Evolutionary conservation across 1,140 invertebrate species (phyloP).

Genomic region (Camponotus pennsylvanicus): DNA sequence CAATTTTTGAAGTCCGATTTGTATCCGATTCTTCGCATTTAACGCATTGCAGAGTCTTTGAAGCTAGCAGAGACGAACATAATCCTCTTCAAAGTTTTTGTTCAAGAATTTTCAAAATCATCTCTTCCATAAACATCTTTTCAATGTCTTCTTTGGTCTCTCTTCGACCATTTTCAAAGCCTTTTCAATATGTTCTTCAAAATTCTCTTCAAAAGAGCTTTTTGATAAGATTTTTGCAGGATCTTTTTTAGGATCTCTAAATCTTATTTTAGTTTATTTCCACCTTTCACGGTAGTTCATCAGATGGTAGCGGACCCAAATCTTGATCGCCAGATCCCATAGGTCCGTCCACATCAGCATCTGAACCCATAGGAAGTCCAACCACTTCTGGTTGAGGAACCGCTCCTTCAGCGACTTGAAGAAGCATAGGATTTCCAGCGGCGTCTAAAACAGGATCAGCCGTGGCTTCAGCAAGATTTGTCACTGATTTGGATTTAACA

Average conservation of each 20-base stretch:
- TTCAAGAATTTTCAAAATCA: not conserved
- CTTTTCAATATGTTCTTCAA: not conserved
- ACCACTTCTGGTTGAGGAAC: constrained; percentile 74
- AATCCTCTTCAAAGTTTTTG: not conserved
- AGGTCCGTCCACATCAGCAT: constrained; percentile 81
- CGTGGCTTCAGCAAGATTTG: constrained; percentile 96
- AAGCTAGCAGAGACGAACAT: not conserved
- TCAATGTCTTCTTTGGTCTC: not conserved
- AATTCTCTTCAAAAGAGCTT: not conserved
- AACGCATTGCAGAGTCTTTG: not conserved
- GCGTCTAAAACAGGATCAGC: constrained; percentile 92
- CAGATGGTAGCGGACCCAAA: constrained; percentile 67
- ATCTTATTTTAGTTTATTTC: not conserved
- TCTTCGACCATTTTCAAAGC: not conserved
- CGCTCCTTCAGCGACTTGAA: constrained; percentile 65
- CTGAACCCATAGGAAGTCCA: constrained; percentile 74
- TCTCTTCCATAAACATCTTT: not conserved
- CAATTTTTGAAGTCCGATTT: constrained; percentile 2
- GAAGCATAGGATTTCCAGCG: constrained; percentile 65
- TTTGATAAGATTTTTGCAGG: not conserved
- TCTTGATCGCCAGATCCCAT: constrained; percentile 75
- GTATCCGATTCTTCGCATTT: not conserved
- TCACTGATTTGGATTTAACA: constrained; percentile 97
- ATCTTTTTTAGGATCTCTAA: not conserved
- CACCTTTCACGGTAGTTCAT: constrained; percentile 63